Base-by-base conservation (phyloP, 2,113 vertebrate genomes). In the Psephotus haematonotus region DNA sequence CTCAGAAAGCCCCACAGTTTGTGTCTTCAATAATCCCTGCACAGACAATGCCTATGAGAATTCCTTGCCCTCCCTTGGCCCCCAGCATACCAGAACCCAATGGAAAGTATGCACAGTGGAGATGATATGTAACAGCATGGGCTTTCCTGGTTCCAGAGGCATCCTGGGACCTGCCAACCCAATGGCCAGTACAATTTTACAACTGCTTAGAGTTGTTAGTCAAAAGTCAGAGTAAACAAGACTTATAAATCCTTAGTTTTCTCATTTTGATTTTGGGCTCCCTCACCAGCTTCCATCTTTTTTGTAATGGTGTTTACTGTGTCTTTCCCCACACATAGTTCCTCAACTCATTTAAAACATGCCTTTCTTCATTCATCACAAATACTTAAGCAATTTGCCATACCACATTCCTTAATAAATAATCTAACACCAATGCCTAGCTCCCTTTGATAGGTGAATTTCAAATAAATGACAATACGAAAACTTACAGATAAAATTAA, bases 101-200 rank as follows among this genome's bases (percentile, higher is more conserved):
- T 28, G 16, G 16, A n/a, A 53, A 17, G 5, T 69, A n/a, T 74
- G 31, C 37, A 8, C 24, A 53, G 28, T 7, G 29, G 39, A 69
- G 22, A 15, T 1, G 0, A 17, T 0, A 0, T 15, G 11, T 8
- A 35, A 64, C 50, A 14, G 1, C 18, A 17, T 5, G 1, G 20
- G 4, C 10, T 23, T 49, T 62, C 55, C 44, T 60, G 17, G 44
- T 49, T 62, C n/a, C 52, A 86, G 19, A 87, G 52, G 17, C 44
- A 89, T 47, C 22, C 39, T 77, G 11, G n/a, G 22, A 59, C 23
- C 18, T 35, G 52, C 31, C 0, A 1, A 23, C 22, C 6, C n/a
- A 23, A 46, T 3, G 9, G n/a, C 9, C 9, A 11, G 9, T 55
- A 28, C 25, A 53, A 55, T 50, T 69, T 55, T 27, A 60, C 25